These are phyloP conservation scores for Dasypolia templi DNA, from an alignment of 2,888 invertebrate species.

Conservation along the genomic window DNA sequence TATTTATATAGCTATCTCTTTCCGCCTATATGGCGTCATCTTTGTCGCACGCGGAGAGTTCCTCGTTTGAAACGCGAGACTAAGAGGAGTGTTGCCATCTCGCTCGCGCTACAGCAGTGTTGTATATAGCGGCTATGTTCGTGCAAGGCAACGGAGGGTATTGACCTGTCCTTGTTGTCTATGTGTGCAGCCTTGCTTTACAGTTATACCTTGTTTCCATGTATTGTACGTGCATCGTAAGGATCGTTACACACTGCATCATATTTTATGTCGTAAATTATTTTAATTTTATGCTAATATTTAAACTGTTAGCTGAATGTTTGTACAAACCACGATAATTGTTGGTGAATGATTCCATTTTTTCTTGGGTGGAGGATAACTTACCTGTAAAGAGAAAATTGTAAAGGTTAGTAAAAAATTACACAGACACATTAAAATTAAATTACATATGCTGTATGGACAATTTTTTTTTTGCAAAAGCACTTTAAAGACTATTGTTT, in stretches of 20 bases:
- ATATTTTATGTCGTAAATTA: slow-evolving; percentile 53
- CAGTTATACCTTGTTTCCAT: slow-evolving; percentile 83
- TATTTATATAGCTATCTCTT: slow-evolving; percentile 88
- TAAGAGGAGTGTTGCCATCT: slow-evolving; percentile 70
- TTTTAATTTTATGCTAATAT: slow-evolving; percentile 58
- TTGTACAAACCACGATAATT: slow-evolving; percentile 61
- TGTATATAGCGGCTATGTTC: slow-evolving; percentile 79
- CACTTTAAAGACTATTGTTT: background rate
- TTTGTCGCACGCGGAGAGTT: slow-evolving; percentile 80
- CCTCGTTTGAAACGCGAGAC: slow-evolving; percentile 77
- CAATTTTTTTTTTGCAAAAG: background rate
- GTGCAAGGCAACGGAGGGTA: slow-evolving; percentile 90
- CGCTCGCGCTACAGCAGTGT: slow-evolving; percentile 71
- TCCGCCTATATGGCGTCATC: slow-evolving; percentile 80
- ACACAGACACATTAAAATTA: background rate
- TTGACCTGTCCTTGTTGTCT: slow-evolving; percentile 90
- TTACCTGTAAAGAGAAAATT: slow-evolving; percentile 71
- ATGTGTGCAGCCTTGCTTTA: slow-evolving; percentile 90
- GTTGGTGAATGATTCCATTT: slow-evolving; percentile 53
- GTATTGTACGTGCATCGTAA: slow-evolving; percentile 87
- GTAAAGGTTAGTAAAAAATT: slow-evolving; percentile 3
- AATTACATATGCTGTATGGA: background rate
- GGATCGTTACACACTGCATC: slow-evolving; percentile 81
- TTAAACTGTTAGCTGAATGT: slow-evolving; percentile 43
- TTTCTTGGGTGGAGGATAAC: slow-evolving; percentile 60